Conservation (phyloP, 2,888 invertebrate species). For the Cabera pusaria region DNA sequence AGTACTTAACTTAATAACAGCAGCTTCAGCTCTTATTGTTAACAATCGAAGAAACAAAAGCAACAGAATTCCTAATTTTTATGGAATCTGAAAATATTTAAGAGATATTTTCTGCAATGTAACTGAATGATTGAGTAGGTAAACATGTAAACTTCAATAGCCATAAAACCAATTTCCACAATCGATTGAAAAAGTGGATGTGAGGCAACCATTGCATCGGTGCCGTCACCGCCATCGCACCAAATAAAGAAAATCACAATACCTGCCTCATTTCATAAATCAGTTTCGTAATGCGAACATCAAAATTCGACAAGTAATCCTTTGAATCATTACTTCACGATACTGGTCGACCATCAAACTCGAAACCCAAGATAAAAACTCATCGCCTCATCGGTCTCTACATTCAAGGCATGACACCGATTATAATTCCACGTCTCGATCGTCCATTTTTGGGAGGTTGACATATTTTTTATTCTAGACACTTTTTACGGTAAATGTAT, state of each 20-base stretch:
- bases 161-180: conserved; percentile 35
- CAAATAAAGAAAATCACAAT: conserved; percentile 51
- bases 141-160: background rate
- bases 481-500: conserved; percentile 43
- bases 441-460: conserved; percentile 53
- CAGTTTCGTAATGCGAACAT: conserved; percentile 55
- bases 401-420: conserved; percentile 55
- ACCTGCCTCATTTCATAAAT: conserved; percentile 54
- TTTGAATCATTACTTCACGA: conserved; percentile 52
- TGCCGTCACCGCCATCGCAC: conserved; percentile 25
- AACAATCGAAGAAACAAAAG: no score
- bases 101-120: no score
- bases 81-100: no score
- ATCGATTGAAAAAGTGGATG: conserved; percentile 47
- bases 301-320: conserved; percentile 62
- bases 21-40: no score
- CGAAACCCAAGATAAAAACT: conserved; percentile 34
- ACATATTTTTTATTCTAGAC: conserved; percentile 47
- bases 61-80: no score
- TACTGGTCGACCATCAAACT: conserved; percentile 32
- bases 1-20: no score
- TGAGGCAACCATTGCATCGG: conserved; percentile 32
- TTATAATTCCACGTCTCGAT: conserved; percentile 61
- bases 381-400: conserved; percentile 26
- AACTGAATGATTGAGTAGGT: no score